Evolutionary conservation across 2,888 invertebrate genomes (phyloP).

Genomic region (Microplitis manilae): DNA sequence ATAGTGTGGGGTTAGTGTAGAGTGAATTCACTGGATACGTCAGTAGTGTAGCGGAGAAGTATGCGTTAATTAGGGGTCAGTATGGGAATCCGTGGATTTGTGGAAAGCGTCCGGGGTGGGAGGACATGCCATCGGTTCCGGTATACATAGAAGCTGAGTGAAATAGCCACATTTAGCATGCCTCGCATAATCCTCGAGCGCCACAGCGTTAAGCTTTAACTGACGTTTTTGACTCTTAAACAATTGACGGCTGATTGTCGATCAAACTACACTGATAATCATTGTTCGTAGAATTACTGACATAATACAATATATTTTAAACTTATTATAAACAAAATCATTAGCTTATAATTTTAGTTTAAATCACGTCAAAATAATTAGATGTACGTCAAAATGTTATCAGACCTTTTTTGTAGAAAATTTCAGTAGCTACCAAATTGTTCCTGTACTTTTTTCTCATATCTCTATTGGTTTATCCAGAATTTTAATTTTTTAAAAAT

Average conservation of each 20-base stretch:
- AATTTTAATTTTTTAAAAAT: too few relatives aligned
- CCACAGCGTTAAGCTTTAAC: conserved; percentile 3
- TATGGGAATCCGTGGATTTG: conserved; percentile 64
- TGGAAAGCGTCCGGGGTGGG: conserved; percentile 52
- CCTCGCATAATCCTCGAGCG: conserved; percentile 39
- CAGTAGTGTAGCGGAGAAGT: conserved; percentile 52
- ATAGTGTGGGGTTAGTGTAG: background rate
- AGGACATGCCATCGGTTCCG: conserved; percentile 41
- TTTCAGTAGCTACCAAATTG: too few relatives aligned
- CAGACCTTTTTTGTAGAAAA: too few relatives aligned
- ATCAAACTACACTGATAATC: background rate
- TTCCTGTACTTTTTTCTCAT: too few relatives aligned
- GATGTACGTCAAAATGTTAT: too few relatives aligned
- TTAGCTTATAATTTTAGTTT: too few relatives aligned
- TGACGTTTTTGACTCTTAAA: conserved; percentile 3
- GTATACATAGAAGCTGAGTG: conserved; percentile 38
- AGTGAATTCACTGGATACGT: conserved; percentile 6
- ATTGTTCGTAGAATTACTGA: background rate
- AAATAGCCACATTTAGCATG: conserved; percentile 40
- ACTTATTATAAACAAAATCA: background rate
- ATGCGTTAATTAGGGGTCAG: conserved; percentile 67
- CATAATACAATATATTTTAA: background rate
- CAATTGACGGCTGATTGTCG: conserved; percentile 5
- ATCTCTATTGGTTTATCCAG: too few relatives aligned
- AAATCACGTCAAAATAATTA: too few relatives aligned